phyloP scores from a whole-genome alignment of 35 echinoderm and acorn worm species.

The Apostichopus parvimensis region DNA sequence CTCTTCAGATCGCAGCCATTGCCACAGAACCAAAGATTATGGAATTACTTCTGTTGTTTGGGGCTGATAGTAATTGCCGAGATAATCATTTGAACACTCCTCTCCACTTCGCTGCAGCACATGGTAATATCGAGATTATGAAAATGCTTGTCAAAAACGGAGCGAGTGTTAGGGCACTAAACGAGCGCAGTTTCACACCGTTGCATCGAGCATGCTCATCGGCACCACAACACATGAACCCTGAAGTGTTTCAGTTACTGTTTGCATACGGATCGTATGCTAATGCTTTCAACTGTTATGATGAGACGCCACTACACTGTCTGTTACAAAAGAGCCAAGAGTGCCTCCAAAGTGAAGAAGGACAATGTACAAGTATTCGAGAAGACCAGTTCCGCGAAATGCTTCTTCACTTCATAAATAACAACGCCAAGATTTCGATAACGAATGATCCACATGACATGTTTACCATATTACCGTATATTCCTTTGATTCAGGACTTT shows the following conservation, averaged over 20 bases:
- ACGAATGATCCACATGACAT: slow-evolving; percentile 44
- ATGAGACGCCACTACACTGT: slow-evolving; percentile 78
- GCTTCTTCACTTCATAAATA: slow-evolving; percentile 28
- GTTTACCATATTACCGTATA: slow-evolving; percentile 9
- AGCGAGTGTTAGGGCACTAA: slow-evolving; percentile 64
- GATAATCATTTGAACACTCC: slow-evolving; percentile 82
- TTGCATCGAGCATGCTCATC: slow-evolving; percentile 84
- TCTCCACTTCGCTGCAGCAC: slow-evolving; percentile 80
- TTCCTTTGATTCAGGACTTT: slow-evolving; percentile 44
- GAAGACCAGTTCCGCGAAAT: not conserved
- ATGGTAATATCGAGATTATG: slow-evolving; percentile 72
- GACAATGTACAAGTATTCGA: too few species aligned
- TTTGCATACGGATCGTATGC: slow-evolving; percentile 73
- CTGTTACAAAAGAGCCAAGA: slow-evolving; percentile 57
- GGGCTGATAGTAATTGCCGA: slow-evolving; percentile 76
- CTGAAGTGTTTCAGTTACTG: slow-evolving; percentile 67
- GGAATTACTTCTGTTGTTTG: slow-evolving; percentile 69
- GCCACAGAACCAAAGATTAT: slow-evolving; percentile 59
- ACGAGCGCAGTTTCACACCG: slow-evolving; percentile 73
- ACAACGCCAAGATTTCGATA: not conserved
- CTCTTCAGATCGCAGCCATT: slow-evolving; percentile 78
- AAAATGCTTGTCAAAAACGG: slow-evolving; percentile 73
- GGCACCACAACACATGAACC: slow-evolving; percentile 31
- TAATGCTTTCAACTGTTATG: slow-evolving; percentile 60
- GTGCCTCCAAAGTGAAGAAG: not conserved